Conservation (phyloP, 2,797 vertebrate species). For the Trichosurus vulpecula region DNA sequence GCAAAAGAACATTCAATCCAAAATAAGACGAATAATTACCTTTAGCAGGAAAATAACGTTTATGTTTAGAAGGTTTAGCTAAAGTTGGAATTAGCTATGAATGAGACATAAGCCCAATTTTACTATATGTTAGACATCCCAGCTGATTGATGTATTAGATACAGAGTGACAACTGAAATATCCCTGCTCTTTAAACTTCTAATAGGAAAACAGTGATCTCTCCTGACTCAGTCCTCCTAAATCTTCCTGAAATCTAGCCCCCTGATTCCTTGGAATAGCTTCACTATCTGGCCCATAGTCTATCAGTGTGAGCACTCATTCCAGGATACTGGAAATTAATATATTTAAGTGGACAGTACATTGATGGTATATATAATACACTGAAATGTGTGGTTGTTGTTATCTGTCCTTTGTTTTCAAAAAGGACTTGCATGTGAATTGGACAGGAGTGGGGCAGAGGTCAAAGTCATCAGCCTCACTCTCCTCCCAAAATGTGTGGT, state of each 20-base stretch:
- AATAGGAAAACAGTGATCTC: background rate
- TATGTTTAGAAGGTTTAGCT: background rate
- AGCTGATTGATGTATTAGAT: background rate
- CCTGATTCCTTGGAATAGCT: background rate
- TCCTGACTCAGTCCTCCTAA: background rate
- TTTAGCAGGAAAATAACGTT: background rate
- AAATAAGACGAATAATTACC: background rate
- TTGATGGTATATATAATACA: background rate
- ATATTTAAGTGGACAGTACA: background rate
- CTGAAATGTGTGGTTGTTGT: background rate
- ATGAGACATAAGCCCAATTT: background rate
- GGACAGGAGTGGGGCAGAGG: background rate
- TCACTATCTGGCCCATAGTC: background rate
- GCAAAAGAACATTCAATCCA: background rate
- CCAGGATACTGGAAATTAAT: background rate
- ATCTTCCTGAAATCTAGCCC: background rate
- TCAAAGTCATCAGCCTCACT: background rate
- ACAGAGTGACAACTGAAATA: background rate
- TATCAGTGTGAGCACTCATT: background rate
- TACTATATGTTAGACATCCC: background rate
- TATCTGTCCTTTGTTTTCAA: background rate
- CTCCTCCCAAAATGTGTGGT: background rate
- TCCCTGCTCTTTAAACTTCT: background rate
- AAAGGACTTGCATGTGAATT: background rate
- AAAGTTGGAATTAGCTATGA: background rate